Evolutionary conservation across 2,797 vertebrate species (phyloP), one percentile per base, ranked within the genome.

Genomic region (Linurgus olivaceus): DNA sequence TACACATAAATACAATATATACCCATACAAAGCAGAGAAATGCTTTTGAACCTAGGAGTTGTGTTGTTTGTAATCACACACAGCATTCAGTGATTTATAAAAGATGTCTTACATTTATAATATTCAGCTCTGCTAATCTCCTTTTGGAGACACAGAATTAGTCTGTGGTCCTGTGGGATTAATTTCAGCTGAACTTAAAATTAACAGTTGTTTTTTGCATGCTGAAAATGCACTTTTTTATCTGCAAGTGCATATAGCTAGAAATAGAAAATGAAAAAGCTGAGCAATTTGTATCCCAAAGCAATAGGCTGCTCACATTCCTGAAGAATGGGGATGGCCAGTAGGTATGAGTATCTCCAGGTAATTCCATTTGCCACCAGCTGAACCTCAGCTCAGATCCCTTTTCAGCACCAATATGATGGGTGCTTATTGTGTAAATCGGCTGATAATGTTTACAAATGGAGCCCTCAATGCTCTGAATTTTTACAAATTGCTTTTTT

Each of bases 401-500:
- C 65, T 92, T 97, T 96, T 93, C 82, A 93, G 76, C 80, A 92
- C 67, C 77, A 86, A 24, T 88, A 44, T 19, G 55, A 21, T 86
- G 72, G 37, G 66, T 84, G 50, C 66, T 96, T 96, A 97, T 97
- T 98, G 96, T 98, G 93, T 97, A 95, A 97, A 96, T 95, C 86
- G 82, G 38, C 63, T 37, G 75, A 47, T 93, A 82, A 89, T 77
- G 86, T 78, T 96, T 96, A 88, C 66, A 96, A 96, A 94, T 79
- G 52, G 80, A 96, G 76, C 51, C 70, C 72, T 97, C 62, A 94
- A 78, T 40, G n/a, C 35, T 96, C 97, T 94, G 96, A 97, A 97
- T 97, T 96, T 94, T 97, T 98, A 96, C 98, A 96, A 96, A 97
- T 92, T 79, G 93, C 88, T 94, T 93, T 97, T 28, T 52, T 15